Evolutionary conservation across 2,113 vertebrate species (phyloP), one percentile per base, ranked within the genome.

Genomic region (Dermatemys mawii): DNA sequence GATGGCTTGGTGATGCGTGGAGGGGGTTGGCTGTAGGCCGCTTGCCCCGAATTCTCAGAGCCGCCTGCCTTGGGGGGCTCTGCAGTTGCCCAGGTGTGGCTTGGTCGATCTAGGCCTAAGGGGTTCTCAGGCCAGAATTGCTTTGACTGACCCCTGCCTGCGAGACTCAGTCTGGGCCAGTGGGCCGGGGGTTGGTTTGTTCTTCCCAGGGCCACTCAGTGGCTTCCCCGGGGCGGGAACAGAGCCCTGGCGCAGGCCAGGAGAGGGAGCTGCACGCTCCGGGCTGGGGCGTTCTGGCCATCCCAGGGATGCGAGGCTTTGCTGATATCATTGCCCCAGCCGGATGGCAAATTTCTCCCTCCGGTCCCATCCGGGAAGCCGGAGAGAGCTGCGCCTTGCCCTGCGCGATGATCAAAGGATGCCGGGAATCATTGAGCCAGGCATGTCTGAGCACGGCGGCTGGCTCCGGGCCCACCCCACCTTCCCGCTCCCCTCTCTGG

Each of bases 391-490:
- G 54, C 67, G 81, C 29, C 81, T 55, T 67, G 92, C 11, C 73
- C 67, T 76, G 17, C 8, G 87, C 53, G 10, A 86, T 6, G 95
- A 97, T 97, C 95, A 97, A 95, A 95, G 94, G 81, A 76, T n/a
- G 60, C 2, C 80, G 3, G 92, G 93, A 13, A 84, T 90, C 78
- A 93, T 57, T 67, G 79, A 82, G 82, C 17, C 81, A 26, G 96
- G 96, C 97, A 83, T 92, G 97, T 95, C 96, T 78, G 92, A 97
- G 92, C 88, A 88, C 96, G 94, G 67, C 94, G 86, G 83, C 96
- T 95, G 97, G 95, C 91, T 11, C 41, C 21, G 4, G 4, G 94
- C 97, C 63, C 92, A 86, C 94, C 90, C 95, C 54, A 81, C 96
- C 96, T 96, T 88, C 96, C 95, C 83, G 79, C 97, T 92, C 95